phyloP scores from a whole-genome alignment of 2,797 vertebrate genomes.

The Coluber constrictor region DNA sequence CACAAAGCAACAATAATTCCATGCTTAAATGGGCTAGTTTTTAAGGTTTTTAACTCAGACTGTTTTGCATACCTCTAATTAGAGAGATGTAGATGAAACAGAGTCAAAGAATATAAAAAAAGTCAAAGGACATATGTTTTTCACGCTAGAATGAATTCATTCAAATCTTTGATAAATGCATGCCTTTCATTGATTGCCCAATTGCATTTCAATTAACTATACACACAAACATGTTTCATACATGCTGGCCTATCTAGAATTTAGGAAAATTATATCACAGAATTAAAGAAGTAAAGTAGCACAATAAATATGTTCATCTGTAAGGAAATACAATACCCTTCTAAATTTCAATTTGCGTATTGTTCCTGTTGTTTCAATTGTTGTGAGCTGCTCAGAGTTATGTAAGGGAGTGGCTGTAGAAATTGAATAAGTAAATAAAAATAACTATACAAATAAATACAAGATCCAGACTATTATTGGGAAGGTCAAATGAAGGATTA shows the following conservation, averaged over 20 bases:
- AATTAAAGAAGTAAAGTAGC: background rate
- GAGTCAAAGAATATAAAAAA: background rate
- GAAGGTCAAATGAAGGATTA: background rate
- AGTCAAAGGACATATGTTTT: background rate
- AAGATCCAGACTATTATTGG: background rate
- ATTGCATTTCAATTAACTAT: background rate
- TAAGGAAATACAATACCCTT: background rate
- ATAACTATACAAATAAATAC: background rate
- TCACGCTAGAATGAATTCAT: background rate
- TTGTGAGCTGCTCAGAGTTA: background rate
- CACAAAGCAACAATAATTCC: background rate
- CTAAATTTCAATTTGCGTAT: background rate
- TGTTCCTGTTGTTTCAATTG: background rate
- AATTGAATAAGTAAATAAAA: background rate
- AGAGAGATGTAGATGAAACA: background rate
- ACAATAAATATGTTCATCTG: background rate
- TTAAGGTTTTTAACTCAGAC: background rate
- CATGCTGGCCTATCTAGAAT: background rate
- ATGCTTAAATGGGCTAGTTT: background rate
- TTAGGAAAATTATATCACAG: background rate
- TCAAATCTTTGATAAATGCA: background rate
- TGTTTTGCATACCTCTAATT: background rate
- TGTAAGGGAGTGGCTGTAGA: background rate
- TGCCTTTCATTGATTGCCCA: background rate
- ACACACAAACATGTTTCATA: background rate